These are phyloP conservation scores for Paratrypauchen microcephalus DNA, from an alignment of 2,797 vertebrate genomes.

Conservation along the genomic window DNA sequence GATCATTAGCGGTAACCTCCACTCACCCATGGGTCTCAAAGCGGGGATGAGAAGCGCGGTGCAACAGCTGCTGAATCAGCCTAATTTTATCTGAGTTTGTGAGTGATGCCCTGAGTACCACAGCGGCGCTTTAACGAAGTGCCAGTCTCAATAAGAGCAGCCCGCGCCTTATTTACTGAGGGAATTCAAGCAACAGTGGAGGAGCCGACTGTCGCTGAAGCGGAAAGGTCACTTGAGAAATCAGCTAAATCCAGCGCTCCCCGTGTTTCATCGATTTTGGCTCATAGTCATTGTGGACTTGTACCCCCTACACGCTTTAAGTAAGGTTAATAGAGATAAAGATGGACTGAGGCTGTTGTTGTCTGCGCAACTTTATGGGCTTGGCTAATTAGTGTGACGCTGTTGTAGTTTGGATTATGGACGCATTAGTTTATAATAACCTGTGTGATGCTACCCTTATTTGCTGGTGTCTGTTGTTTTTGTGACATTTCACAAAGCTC, in stretches of 20 bases:
- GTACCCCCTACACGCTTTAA: slow-evolving; percentile 13
- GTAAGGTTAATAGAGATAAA: slow-evolving; percentile 38
- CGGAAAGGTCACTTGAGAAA: slow-evolving; percentile 58
- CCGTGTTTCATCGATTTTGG: slow-evolving; percentile 52
- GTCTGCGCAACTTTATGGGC: slow-evolving; percentile 26
- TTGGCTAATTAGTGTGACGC: not conserved
- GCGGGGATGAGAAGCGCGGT: slow-evolving; percentile 2
- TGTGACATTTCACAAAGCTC: not conserved
- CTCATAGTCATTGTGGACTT: slow-evolving; percentile 40
- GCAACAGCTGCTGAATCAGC: slow-evolving; percentile 3
- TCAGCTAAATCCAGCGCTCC: slow-evolving; percentile 47
- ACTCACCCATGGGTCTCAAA: not conserved
- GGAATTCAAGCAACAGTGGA: slow-evolving; percentile 12
- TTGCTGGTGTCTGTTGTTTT: not conserved
- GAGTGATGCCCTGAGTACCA: slow-evolving; percentile 7
- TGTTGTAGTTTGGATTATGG: not conserved
- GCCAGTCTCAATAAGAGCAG: slow-evolving; percentile 21
- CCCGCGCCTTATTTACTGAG: slow-evolving; percentile 23
- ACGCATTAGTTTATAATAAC: not conserved
- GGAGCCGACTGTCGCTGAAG: slow-evolving; percentile 35
- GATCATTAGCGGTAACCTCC: not conserved
- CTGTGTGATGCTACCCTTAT: not conserved
- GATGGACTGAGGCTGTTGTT: slow-evolving; percentile 23
- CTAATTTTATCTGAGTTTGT: slow-evolving; percentile 11
- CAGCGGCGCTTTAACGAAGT: slow-evolving; percentile 15